phyloP scores from a whole-genome alignment of 2,888 invertebrate species.

The Zhengitettix transpicula region DNA sequence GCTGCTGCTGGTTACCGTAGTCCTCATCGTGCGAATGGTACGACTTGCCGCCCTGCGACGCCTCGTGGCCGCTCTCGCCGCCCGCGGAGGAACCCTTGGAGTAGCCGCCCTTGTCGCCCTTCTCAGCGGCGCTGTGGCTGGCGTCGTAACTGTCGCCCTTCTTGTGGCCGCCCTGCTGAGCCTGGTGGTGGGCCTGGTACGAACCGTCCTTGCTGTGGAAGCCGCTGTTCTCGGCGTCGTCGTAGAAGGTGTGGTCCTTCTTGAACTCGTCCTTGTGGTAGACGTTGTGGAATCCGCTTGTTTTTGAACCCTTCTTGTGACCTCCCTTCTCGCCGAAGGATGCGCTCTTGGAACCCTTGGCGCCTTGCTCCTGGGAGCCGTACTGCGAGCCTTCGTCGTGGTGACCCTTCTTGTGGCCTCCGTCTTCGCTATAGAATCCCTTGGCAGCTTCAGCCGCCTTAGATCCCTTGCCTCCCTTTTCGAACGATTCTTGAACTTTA shows the following conservation, averaged over 20 bases:
- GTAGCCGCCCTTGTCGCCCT: slow-evolving; percentile 37
- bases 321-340: slow-evolving; percentile 40
- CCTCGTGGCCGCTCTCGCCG: slow-evolving; percentile 35
- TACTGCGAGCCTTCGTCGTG: slow-evolving; percentile 36
- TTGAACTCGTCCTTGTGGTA: slow-evolving; percentile 63
- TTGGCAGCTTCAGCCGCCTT: slow-evolving; percentile 35
- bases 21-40: slow-evolving; percentile 36
- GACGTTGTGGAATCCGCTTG: slow-evolving; percentile 54
- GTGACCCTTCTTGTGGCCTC: slow-evolving; percentile 36
- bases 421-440: slow-evolving; percentile 34
- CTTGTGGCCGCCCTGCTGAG: slow-evolving; percentile 36
- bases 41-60: slow-evolving; percentile 36
- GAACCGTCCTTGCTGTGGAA: slow-evolving; percentile 46
- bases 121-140: slow-evolving; percentile 32
- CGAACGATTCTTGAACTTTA: slow-evolving; percentile 32
- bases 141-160: slow-evolving; percentile 38
- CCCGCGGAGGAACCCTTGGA: slow-evolving; percentile 39
- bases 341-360: slow-evolving; percentile 35
- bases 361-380: slow-evolving; percentile 35
- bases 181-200: slow-evolving; percentile 34
- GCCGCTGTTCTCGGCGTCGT: slow-evolving; percentile 48
- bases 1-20: slow-evolving; percentile 35
- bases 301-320: slow-evolving; percentile 50
- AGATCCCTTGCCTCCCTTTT: slow-evolving; percentile 37
- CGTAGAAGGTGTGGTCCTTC: slow-evolving; percentile 60